Base-by-base conservation (phyloP, 2,888 invertebrate species). In the Drosophila melanosoma region DNA sequence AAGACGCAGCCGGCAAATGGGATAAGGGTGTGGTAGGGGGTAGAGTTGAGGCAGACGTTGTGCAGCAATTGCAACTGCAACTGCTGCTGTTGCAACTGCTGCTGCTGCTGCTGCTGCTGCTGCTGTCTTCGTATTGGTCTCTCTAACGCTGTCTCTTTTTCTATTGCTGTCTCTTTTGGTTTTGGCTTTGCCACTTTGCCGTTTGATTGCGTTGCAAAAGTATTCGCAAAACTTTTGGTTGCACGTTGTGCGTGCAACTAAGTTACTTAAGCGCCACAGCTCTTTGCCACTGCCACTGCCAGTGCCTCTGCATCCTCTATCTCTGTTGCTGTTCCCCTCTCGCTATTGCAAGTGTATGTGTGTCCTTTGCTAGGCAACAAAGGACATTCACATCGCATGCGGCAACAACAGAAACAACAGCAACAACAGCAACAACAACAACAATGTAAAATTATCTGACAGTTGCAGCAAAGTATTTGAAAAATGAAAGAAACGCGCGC, bases 401-500 rank as follows among this genome's bases (percentile, higher is more conserved):
- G 57, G 52, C 74, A 75, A 35, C 64, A 65, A 35, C 64, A 65
- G 15, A 65, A 79, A 49, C 58, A 68, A 42, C 78, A 67, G 59
- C 62, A 74, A 51, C 69, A 29, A 26, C 26, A 2, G 33, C 64
- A 65, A 12, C 67, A 79, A 49, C 58, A 71, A 61, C 66, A 74
- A 51, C 59, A 74, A 51, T 35, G 59, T 32, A 51, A 69, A 80
- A 69, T 80, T 74, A 84, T 80, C 84, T 89, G 84, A 87, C 84
- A 87, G 87, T 84, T 85, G 84, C 85, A 82, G 89, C 82, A 73
- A 82, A 82, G 72, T 87, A 89, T 84, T 84, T 84, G 84, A 89
- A 89, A 84, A 84, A 84, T 87, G 84, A 84, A 84, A 74, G 79
- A 87, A 84, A 66, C 64, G 63, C 74, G 76, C 61, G 64, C 70